phyloP scores from a whole-genome alignment of 2,888 invertebrate genomes.

The Leptinotarsa rubiginosa region DNA sequence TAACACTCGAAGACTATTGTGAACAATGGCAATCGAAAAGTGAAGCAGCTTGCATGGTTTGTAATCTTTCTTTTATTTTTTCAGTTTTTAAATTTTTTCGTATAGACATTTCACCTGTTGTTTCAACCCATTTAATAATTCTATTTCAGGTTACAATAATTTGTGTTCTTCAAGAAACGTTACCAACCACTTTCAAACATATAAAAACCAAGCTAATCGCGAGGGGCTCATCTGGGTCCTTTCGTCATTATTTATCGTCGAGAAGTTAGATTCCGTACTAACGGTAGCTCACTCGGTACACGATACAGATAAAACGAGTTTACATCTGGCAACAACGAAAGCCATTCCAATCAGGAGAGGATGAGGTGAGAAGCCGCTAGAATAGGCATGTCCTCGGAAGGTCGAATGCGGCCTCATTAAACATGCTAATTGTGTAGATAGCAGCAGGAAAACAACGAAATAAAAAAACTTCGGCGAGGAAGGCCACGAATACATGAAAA shows the following conservation, averaged over 20 bases:
- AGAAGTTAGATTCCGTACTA: neutral
- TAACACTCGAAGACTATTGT: too few relatives aligned
- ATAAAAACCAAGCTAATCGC: neutral
- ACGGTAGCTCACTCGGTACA: constrained; percentile 3
- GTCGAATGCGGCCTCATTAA: constrained; percentile 41
- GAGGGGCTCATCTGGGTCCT: too few relatives aligned
- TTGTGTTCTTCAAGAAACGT: too few relatives aligned
- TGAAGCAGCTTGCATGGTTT: too few relatives aligned
- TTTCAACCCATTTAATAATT: too few relatives aligned
- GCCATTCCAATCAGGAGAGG: constrained; percentile 10
- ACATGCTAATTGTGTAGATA: constrained; percentile 40
- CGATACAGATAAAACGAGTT: constrained; percentile 11
- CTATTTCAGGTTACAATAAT: too few relatives aligned
- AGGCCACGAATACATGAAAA: constrained; percentile 30
- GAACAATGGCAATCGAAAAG: too few relatives aligned
- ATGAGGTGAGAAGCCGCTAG: constrained; percentile 28
- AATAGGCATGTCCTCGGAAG: constrained; percentile 45
- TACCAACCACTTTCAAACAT: neutral
- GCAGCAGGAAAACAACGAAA: constrained; percentile 34
- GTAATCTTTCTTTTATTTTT: too few relatives aligned
- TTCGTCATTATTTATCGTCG: neutral
- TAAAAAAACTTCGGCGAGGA: constrained; percentile 27
- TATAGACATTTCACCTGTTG: too few relatives aligned
- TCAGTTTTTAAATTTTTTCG: too few relatives aligned
- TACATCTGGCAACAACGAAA: constrained; percentile 19